Conservation (phyloP, 2,888 invertebrate genomes). For the Ormyrus pomaceus region DNA sequence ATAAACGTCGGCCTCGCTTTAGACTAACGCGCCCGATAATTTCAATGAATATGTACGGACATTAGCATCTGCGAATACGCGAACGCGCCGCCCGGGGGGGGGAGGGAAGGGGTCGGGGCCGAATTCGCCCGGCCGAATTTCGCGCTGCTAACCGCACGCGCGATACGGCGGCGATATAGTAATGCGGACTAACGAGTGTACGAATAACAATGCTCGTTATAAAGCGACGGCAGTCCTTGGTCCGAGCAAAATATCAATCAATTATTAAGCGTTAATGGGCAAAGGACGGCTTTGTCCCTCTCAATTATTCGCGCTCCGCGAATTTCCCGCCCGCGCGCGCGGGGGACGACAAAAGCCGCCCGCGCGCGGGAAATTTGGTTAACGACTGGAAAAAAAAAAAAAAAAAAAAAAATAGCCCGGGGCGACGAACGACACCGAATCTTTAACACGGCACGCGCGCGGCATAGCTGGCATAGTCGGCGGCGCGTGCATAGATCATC, state of each 20-base stretch:
- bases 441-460: no score
- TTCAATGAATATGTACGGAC: slow-evolving; percentile 55
- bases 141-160: background rate
- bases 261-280: slow-evolving; percentile 25
- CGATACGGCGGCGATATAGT: slow-evolving; percentile 8
- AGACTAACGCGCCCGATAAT: slow-evolving; percentile 45
- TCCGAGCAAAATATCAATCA: slow-evolving; percentile 14
- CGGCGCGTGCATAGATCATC: background rate
- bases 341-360: background rate
- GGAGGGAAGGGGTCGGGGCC: background rate
- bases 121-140: background rate
- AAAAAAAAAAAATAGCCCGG: no score
- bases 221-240: slow-evolving; percentile 14
- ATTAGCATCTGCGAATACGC: slow-evolving; percentile 49
- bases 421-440: no score
- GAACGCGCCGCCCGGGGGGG: slow-evolving; percentile 1
- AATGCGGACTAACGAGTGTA: slow-evolving; percentile 42
- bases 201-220: slow-evolving; percentile 48
- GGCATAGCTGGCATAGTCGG: no score
- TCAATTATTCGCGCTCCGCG: slow-evolving; percentile 20
- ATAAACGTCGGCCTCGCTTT: slow-evolving; percentile 45
- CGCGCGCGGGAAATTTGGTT: no score
- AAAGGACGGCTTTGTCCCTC: background rate
- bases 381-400: no score
- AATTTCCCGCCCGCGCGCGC: background rate